Percentiles rank a stretch among this genome's conserved stretches.
These are phyloP conservation scores for Amphiprion clarkii DNA, from an alignment of 2,797 vertebrate species.

Conservation along the genomic window DNA sequence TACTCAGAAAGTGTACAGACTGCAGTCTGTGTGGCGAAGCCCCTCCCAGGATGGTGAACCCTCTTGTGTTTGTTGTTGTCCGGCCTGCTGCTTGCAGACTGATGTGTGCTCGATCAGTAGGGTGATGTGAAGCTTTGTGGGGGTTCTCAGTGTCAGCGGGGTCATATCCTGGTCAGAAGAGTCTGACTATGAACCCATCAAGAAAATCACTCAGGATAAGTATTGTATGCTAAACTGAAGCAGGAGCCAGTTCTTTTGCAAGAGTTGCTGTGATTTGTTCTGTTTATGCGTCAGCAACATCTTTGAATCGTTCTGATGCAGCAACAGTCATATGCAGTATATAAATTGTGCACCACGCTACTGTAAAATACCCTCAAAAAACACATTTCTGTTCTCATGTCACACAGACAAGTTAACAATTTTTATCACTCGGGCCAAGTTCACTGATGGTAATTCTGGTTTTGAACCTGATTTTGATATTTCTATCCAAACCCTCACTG, in stretches of 20 bases:
- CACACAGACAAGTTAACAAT: background rate
- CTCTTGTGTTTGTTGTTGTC: slow-evolving; percentile 23
- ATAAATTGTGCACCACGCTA: background rate
- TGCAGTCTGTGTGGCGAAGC: slow-evolving; percentile 18
- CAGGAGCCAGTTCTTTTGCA: background rate
- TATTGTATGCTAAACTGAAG: background rate
- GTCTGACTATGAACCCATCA: slow-evolving; percentile 47
- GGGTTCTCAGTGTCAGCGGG: slow-evolving; percentile 22
- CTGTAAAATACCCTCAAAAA: too few species aligned
- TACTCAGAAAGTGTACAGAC: slow-evolving; percentile 11
- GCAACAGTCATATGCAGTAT: background rate
- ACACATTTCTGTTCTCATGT: too few species aligned
- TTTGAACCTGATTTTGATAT: background rate
- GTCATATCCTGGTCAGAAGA: slow-evolving; percentile 44
- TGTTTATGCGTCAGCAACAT: background rate
- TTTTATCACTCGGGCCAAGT: too few species aligned
- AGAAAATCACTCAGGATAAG: slow-evolving; percentile 20
- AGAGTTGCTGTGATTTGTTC: background rate
- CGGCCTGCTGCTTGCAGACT: slow-evolving; percentile 49
- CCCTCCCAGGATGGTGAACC: slow-evolving; percentile 23
- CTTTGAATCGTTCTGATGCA: background rate
- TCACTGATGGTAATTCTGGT: background rate
- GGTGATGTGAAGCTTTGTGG: slow-evolving; percentile 25
- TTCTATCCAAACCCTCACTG: background rate
- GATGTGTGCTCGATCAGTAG: slow-evolving; percentile 28